Percentiles rank a stretch among this genome's conserved stretches.
Evolutionary conservation across 2,888 invertebrate genomes (phyloP).

Genomic region (Noctua pronuba): DNA sequence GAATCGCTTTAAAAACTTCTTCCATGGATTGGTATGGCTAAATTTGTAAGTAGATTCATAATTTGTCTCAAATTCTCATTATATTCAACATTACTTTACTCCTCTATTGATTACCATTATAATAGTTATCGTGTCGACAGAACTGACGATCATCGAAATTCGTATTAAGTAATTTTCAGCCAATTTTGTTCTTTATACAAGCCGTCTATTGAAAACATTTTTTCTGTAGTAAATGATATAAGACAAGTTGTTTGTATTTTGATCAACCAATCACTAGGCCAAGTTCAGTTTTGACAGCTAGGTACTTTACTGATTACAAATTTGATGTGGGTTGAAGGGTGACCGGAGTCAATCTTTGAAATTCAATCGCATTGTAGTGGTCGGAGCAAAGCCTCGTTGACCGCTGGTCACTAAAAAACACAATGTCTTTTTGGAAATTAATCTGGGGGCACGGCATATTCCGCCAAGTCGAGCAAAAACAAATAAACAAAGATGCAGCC

Average conservation of each 20-base stretch:
- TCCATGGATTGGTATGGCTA: no score
- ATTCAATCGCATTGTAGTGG: not conserved
- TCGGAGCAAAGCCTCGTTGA: not conserved
- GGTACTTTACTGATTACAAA: not conserved
- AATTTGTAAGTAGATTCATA: not conserved
- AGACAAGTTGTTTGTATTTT: not conserved
- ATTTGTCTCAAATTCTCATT: not conserved
- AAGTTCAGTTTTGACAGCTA: not conserved
- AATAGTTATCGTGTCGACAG: not conserved
- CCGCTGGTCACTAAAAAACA: not conserved
- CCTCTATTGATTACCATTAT: not conserved
- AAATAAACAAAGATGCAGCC: not conserved
- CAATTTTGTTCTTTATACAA: not conserved
- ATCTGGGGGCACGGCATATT: not conserved
- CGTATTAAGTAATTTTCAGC: not conserved
- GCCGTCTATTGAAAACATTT: not conserved
- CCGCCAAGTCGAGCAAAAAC: not conserved
- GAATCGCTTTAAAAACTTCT: not conserved
- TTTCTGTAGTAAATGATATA: not conserved
- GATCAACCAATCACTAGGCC: not conserved
- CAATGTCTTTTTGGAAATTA: not conserved
- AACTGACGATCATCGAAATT: not conserved
- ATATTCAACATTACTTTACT: not conserved
- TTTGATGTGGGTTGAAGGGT: not conserved
- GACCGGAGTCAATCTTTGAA: not conserved